Base-by-base conservation (phyloP, 1,140 invertebrate species). In the Pemphigus obesinymphae region DNA sequence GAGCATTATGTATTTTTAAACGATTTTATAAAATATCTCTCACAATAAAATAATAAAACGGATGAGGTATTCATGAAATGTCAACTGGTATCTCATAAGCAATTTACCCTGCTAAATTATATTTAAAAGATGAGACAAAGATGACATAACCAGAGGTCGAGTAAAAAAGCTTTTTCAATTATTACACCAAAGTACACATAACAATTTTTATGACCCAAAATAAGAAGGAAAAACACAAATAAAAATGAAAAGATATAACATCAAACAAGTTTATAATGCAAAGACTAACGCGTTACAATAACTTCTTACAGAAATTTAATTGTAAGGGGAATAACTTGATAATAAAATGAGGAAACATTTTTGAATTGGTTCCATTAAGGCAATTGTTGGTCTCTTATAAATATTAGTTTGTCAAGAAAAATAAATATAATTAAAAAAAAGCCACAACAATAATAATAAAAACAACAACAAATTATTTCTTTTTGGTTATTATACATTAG, bases 141-240 rank as follows among this genome's bases (percentile, higher is more conserved):
- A 58, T 58, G 23, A 40, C 29, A 43, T 55, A 76, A 55, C 73
- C 29, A 55, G 29, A 76, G 20, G 48, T 78, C 37, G 53, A 58
- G 34, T 58, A 78, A 20, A 78, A 78, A 58, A 20, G 53, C 48
- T 40, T 58, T 78, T 73, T 78, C 73, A 78, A 58, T 78, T 78
- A 78, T 58, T 58, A 40, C 34, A 58, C 31, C n/a, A 43, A 26
- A 55, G 73, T 78, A 34, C 72, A 55, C 73, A 40, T 78, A 55
- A 78, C 58, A 31, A 34, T 78, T 58, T 76, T 78, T 78, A 78
- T 23, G 50, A 40, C n/a, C n/a, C 50, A 58, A 75, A 50, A 75
- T 29, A 37, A 78, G 13, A 26, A 37, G 23, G 20, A 53, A 23
- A 48, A 20, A 23, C 31, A 5, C 17, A 37, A 40, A 75, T 1